A percentile compares a stretch with the other conserved stretches of the same genome.
These are phyloP conservation scores for Amblyjoppa proteus DNA, from an alignment of 2,888 invertebrate species.

Conservation along the genomic window DNA sequence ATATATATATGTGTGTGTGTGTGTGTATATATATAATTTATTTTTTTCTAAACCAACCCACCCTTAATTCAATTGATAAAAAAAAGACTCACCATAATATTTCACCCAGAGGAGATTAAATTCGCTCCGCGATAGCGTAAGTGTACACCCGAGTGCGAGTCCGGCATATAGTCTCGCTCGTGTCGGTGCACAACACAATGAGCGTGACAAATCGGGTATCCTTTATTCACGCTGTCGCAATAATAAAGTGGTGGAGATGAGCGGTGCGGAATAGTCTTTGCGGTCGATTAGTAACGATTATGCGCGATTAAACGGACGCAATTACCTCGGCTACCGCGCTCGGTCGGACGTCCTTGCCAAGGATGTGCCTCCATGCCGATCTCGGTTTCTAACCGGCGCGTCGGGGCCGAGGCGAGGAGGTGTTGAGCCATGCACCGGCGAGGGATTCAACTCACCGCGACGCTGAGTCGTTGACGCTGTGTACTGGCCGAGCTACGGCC, in stretches of 20 bases:
- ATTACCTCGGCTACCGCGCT: conserved; percentile 73
- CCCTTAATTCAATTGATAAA: background rate
- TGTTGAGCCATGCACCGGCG: conserved; percentile 10
- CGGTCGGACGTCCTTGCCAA: conserved; percentile 79
- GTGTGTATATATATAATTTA: background rate
- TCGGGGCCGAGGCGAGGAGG: conserved; percentile 10
- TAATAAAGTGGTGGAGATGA: conserved; percentile 76
- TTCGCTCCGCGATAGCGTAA: background rate
- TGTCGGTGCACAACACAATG: conserved; percentile 30
- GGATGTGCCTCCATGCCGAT: conserved; percentile 72
- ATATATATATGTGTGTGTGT: too few species aligned
- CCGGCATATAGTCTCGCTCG: background rate
- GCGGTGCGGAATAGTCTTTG: conserved; percentile 79
- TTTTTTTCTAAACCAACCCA: background rate
- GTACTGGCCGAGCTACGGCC: background rate
- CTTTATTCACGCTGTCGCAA: conserved; percentile 77
- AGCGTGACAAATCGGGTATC: conserved; percentile 76
- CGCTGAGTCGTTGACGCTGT: background rate
- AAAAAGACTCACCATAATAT: background rate
- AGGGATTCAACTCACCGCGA: conserved; percentile 25
- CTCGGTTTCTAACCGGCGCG: conserved; percentile 20
- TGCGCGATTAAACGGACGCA: conserved; percentile 81
- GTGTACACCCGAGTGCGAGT: background rate
- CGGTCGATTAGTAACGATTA: conserved; percentile 82
- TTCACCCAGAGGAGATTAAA: background rate